Conservation (phyloP, 2,888 invertebrate species). For the Lithophane ornitopus region DNA sequence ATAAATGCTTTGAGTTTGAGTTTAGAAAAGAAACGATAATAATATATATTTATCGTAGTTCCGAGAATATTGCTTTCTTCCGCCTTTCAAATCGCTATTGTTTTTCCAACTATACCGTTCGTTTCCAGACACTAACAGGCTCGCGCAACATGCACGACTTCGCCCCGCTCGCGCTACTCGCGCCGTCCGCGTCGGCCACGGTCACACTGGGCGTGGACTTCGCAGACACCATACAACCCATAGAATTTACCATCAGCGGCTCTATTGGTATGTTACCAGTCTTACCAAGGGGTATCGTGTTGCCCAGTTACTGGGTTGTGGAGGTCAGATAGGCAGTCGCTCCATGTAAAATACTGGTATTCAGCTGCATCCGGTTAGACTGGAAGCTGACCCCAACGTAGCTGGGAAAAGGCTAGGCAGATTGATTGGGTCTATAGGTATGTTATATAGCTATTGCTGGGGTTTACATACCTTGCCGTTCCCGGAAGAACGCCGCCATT, state of each 20-base stretch:
- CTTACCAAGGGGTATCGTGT: too few relatives aligned
- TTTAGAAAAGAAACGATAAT: too few relatives aligned
- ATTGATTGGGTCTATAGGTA: constrained; percentile 88
- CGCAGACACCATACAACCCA: constrained; percentile 97
- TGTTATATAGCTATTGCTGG: constrained; percentile 6
- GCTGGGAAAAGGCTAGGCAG: too few relatives aligned
- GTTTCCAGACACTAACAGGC: constrained; percentile 78
- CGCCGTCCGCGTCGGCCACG: constrained; percentile 91
- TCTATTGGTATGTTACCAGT: too few relatives aligned
- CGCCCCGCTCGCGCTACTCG: constrained; percentile 90
- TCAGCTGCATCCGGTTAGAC: too few relatives aligned
- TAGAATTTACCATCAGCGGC: constrained; percentile 94
- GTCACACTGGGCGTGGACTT: constrained; percentile 96
- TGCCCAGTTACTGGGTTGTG: too few relatives aligned
- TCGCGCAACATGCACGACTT: constrained; percentile 82
- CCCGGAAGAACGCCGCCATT: neutral
- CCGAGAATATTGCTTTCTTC: neutral
- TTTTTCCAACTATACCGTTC: neutral
- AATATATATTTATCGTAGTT: too few relatives aligned
- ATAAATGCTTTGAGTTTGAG: too few relatives aligned
- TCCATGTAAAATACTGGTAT: too few relatives aligned
- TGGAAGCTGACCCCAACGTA: too few relatives aligned
- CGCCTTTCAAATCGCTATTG: neutral
- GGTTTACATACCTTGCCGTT: neutral
- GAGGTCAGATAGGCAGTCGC: too few relatives aligned